Conservation (phyloP, 2,113 vertebrate genomes). For the Siphamia tubifer region DNA sequence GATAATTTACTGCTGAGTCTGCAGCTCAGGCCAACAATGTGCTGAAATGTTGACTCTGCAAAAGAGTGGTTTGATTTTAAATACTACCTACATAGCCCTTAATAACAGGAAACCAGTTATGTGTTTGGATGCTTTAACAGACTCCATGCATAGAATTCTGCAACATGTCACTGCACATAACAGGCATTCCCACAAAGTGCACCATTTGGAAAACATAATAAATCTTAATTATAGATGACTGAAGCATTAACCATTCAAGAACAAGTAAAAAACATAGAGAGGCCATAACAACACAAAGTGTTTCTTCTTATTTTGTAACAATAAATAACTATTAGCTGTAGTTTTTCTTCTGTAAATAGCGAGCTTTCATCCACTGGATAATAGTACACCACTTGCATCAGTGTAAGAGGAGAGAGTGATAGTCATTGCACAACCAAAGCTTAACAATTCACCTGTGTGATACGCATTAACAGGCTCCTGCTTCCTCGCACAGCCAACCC, state of each 20-base stretch:
- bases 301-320: conserved; percentile 18
- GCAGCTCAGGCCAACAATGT: conserved; percentile 15
- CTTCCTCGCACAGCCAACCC: neutral
- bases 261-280: conserved; percentile 37
- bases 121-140: conserved; percentile 56
- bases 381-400: conserved; percentile 40
- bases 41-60: conserved; percentile 24
- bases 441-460: conserved; percentile 47
- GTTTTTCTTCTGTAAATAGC: conserved; percentile 20
- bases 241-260: conserved; percentile 37
- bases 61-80: conserved; percentile 22
- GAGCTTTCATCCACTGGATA: conserved; percentile 41
- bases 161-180: conserved; percentile 63
- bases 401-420: conserved; percentile 42
- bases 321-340: conserved; percentile 60
- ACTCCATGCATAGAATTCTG: conserved; percentile 72
- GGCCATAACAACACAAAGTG: conserved; percentile 44
- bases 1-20: conserved; percentile 14
- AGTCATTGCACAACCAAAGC: conserved; percentile 61
- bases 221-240: conserved; percentile 27
- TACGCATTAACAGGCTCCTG: conserved; percentile 47
- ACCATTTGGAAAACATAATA: conserved; percentile 48
- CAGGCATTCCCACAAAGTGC: conserved; percentile 75
- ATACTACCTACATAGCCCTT: conserved; percentile 64
- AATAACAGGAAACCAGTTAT: conserved; percentile 48